These are phyloP conservation scores for Periphyllus acericola DNA, from an alignment of 2,888 invertebrate genomes.

Conservation along the genomic window DNA sequence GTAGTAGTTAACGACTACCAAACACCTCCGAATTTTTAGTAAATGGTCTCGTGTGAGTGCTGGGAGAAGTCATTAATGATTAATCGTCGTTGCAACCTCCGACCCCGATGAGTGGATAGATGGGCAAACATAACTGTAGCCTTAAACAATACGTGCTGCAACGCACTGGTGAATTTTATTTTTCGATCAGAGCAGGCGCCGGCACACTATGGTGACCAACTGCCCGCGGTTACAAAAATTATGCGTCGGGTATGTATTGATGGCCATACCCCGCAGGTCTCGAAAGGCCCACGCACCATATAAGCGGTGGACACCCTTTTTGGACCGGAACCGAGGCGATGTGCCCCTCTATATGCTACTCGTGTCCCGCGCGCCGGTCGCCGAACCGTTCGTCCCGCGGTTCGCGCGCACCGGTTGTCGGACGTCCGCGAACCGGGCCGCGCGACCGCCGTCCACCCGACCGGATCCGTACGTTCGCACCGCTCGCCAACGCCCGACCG, in stretches of 20 bases:
- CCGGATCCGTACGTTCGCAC: not conserved
- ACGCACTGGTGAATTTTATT: too few species aligned
- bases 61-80: too few species aligned
- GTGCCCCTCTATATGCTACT: not conserved
- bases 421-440: not conserved
- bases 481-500: not conserved
- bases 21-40: too few species aligned
- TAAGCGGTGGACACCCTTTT: slow-evolving; percentile 57
- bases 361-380: not conserved
- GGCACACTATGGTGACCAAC: slow-evolving; percentile 48
- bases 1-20: too few species aligned
- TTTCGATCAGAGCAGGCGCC: slow-evolving; percentile 30
- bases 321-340: not conserved
- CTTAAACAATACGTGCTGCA: too few species aligned
- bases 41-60: too few species aligned
- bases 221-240: slow-evolving; percentile 59
- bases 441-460: not conserved
- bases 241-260: slow-evolving; percentile 57
- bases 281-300: not conserved
- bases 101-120: too few species aligned
- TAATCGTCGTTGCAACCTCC: too few species aligned
- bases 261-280: slow-evolving; percentile 47
- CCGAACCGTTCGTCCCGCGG: not conserved
- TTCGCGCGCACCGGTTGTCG: not conserved
- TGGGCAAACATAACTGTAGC: too few species aligned